Evolutionary conservation across 2,113 vertebrate species (phyloP), one percentile per base, ranked within the genome.

Genomic region (Gadus macrocephalus): DNA sequence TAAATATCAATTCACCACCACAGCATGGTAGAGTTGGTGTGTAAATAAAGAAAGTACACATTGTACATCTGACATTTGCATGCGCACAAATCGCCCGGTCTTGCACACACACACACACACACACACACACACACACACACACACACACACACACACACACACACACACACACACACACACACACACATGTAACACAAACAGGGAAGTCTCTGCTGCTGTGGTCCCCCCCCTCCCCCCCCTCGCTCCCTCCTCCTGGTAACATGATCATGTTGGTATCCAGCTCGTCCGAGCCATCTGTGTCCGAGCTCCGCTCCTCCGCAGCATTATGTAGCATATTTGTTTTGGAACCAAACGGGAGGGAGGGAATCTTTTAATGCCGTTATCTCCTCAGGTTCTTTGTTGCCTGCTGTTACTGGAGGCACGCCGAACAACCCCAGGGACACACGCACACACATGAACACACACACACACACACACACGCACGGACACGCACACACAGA

Each of bases 1-100:
- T 20, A 70, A 25, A 70, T 70, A 77, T 79, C 42, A 73, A 72
- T 85, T 79, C 77, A 70, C 20, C 8, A 6, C 28, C 56, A 71
- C 4, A 6, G 19, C 60, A 71, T 68, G 74, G 77, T 75, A 74
- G 76, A 83, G 79, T 53, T 80, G 72, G 16, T 65, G 7, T 65
- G n/a, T 38, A 3, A 35, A 35, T 19, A 9, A 11, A 15, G 16
- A 15, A 9, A 16, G 16, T 64, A 28, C 27, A 15, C 16, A 64
- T 64, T 64, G 42, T 70, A 71, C 56, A 69, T 27, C 67, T 83
- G 79, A 83, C 74, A 49, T 49, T 49, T 49, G 53, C 16, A 59
- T 55, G 49, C n/a, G 53, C 19, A 66, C 42, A 59, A 16, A 69
- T 1, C 11, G 11, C 49, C 4, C 7, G 58, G 11, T 9, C 15